phyloP scores from a whole-genome alignment of 92 coral and sea anemone species.

The Epizoanthus ramosus region DNA sequence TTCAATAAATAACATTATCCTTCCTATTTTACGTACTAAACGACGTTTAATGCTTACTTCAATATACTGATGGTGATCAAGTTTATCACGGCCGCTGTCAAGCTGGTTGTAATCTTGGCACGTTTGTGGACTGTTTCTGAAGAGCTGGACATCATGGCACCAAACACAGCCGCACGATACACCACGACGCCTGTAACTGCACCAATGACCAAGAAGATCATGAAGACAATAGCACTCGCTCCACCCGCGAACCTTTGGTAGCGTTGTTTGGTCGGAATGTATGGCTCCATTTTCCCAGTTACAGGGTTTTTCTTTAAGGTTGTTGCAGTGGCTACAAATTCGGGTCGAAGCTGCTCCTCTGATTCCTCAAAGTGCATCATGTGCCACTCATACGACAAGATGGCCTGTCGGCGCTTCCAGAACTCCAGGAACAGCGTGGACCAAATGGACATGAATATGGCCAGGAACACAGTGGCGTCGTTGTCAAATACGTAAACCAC shows the following conservation, averaged over 20 bases:
- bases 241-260: conserved; percentile 79
- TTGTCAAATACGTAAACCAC: conserved; percentile 91
- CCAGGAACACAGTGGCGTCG: conserved; percentile 81
- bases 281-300: conserved; percentile 79
- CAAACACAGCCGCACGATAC: conserved; percentile 90
- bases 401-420: conserved; percentile 96
- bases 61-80: conserved; percentile 80
- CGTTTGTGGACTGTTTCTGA: conserved; percentile 44
- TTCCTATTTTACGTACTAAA: not conserved
- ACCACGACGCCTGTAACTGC: conserved; percentile 91
- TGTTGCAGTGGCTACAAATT: conserved; percentile 84
- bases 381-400: conserved; percentile 92
- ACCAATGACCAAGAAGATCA: conserved; percentile 75
- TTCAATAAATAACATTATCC: too few relatives aligned
- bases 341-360: conserved; percentile 95
- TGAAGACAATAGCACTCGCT: conserved; percentile 72
- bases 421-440: conserved; percentile 96
- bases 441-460: conserved; percentile 97
- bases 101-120: conserved; percentile 80
- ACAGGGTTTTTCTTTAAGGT: conserved; percentile 66
- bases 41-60: conserved; percentile 24
- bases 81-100: conserved; percentile 91
- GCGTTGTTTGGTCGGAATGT: conserved; percentile 68
- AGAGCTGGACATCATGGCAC: conserved; percentile 58
- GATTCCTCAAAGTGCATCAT: conserved; percentile 92